Evolutionary conservation across 2,113 vertebrate genomes (phyloP), one percentile per base, ranked within the genome.

Genomic region (Myotis yumanensis): DNA sequence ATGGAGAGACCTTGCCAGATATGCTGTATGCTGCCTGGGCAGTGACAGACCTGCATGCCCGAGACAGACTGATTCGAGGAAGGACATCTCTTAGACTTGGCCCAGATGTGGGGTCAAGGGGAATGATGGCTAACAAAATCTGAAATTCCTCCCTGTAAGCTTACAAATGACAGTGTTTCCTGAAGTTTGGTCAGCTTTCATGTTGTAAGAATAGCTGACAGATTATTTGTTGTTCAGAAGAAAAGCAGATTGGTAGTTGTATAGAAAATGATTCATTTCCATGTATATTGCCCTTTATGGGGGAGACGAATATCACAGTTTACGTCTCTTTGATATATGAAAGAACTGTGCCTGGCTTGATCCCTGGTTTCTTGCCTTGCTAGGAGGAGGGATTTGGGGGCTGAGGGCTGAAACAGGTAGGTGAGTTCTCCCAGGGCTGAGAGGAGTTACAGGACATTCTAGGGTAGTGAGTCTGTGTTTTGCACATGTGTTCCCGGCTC

Each of bases 1-100:
- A 52, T n/a, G 73, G 14, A 75, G 57, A 69, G 85, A 62, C 37
- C 1, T 7, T 51, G 72, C 14, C 43, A 77, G 43, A 10, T 8
- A 37, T 0, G 4, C 2, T 3, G 4, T 30, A 28, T 0, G 2
- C 64, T 73, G 4, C 23, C 15, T 14, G 18, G 43, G 30, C 23
- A 66, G 23, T 11, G 30, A 82, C 11, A 51, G 15, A 30, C 28
- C 35, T 46, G 51, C 17, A 0, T 7, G 16, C 2, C 12, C 32
- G 35, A 80, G 43, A 46, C 1, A 12, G 54, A 52, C 12, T 12
- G 62, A 52, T 3, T 25, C 28, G 72, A 72, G 52, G 62, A 80
- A 57, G 62, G 62, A 20, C 46, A 32, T 75, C 40, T 87, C 66
- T 83, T 57, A n/a, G 43, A 66, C 15, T 72, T 85, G 79, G 35